These are phyloP conservation scores for Cyprinodon tularosa DNA, from an alignment of 2,113 vertebrate genomes.

Conservation along the genomic window DNA sequence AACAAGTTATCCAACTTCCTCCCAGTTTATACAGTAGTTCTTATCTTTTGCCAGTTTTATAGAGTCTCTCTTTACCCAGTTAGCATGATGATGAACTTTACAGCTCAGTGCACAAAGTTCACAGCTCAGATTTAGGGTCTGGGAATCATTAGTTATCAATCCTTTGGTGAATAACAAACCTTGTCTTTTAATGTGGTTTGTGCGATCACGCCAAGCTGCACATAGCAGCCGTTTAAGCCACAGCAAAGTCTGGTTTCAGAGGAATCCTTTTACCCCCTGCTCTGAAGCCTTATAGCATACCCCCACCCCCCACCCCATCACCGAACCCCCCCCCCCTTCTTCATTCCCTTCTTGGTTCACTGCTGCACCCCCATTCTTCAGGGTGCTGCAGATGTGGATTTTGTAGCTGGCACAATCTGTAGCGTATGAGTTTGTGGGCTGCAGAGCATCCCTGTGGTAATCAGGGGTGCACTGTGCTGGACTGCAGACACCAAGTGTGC, in stretches of 20 bases:
- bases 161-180: slow-evolving; percentile 77
- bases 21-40: slow-evolving; percentile 53
- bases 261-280: slow-evolving; percentile 74
- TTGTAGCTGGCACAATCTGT: slow-evolving; percentile 78
- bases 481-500: slow-evolving; percentile 82
- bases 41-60: slow-evolving; percentile 52
- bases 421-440: slow-evolving; percentile 72
- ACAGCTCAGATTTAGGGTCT: slow-evolving; percentile 41
- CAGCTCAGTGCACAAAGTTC: slow-evolving; percentile 50
- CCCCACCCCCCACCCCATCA: neutral
- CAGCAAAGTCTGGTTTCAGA: slow-evolving; percentile 76
- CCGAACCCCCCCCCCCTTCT: no score
- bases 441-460: slow-evolving; percentile 81
- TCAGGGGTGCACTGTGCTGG: slow-evolving; percentile 78
- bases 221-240: slow-evolving; percentile 73
- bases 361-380: slow-evolving; percentile 42
- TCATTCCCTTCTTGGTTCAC: slow-evolving; percentile 32
- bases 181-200: slow-evolving; percentile 82
- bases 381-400: slow-evolving; percentile 73
- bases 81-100: slow-evolving; percentile 54
- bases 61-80: slow-evolving; percentile 26
- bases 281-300: slow-evolving; percentile 48
- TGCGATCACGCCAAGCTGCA: slow-evolving; percentile 84
- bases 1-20: slow-evolving; percentile 36
- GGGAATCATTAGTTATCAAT: slow-evolving; percentile 79